Conservation (phyloP, 1,140 invertebrate genomes). For the Brachionus paranguensis region DNA sequence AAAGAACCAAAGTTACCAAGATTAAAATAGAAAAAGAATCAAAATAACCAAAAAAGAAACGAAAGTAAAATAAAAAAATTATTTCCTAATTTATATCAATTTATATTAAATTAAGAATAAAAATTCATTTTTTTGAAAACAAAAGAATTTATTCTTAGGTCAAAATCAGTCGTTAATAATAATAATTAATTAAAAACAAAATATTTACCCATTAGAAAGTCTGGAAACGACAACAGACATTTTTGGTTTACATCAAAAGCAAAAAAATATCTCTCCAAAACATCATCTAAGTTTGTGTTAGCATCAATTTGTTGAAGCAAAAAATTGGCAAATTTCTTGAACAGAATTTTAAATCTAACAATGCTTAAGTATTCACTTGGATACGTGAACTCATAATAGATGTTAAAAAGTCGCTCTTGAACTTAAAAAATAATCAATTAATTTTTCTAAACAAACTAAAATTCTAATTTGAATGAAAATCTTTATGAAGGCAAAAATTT, state of each 20-base stretch:
- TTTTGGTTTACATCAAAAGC: conserved; percentile 32
- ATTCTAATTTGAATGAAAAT: too few relatives aligned
- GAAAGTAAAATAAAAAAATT: not conserved
- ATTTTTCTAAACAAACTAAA: not conserved
- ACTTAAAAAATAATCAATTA: not conserved
- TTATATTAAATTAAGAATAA: too few relatives aligned
- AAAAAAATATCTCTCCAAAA: conserved; percentile 14
- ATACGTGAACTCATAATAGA: conserved; percentile 31
- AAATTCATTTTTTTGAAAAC: too few relatives aligned
- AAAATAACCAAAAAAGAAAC: too few relatives aligned
- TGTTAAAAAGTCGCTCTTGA: conserved; percentile 9
- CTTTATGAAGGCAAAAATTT: too few relatives aligned
- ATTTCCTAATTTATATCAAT: not conserved
- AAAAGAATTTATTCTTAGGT: not conserved
- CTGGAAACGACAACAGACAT: not conserved
- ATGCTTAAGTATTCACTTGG: conserved; percentile 40
- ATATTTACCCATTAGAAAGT: conserved; percentile 24
- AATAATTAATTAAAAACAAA: not conserved
- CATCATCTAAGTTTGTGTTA: not conserved
- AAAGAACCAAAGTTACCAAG: too few relatives aligned
- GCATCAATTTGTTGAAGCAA: not conserved
- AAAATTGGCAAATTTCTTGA: not conserved
- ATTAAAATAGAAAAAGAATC: too few relatives aligned
- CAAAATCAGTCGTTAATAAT: too few relatives aligned
- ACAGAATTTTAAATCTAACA: conserved; percentile 7